phyloP scores from a whole-genome alignment of 2,888 invertebrate genomes.

The Falcaria lacertinaria region DNA sequence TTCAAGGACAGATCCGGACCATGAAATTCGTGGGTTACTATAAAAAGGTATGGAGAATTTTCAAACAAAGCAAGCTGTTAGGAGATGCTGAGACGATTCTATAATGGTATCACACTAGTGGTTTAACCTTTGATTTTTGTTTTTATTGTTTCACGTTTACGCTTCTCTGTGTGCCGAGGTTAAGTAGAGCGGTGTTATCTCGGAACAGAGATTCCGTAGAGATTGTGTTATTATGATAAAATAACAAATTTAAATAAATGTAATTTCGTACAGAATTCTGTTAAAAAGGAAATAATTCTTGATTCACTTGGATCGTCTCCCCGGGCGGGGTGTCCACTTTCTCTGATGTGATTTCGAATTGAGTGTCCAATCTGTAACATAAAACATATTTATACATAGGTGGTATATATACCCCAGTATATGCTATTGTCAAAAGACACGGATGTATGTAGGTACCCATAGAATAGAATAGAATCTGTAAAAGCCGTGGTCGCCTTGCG shows the following conservation, averaged over 20 bases:
- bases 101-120: no score
- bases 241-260: neutral
- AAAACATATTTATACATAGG: no score
- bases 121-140: no score
- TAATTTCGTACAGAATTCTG: neutral
- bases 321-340: conserved; percentile 50
- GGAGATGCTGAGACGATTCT: no score
- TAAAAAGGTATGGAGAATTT: no score
- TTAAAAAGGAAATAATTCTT: conserved; percentile 5
- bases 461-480: no score
- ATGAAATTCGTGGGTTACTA: no score
- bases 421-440: no score
- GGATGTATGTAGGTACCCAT: no score
- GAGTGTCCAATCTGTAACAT: conserved; percentile 55
- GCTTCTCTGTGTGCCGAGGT: conserved; percentile 76
- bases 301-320: conserved; percentile 48
- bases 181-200: conserved; percentile 80
- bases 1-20: conserved; percentile 47
- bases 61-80: no score
- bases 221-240: conserved; percentile 23
- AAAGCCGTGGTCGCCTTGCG: no score
- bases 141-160: conserved; percentile 79
- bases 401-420: no score
- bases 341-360: conserved; percentile 58
- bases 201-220: conserved; percentile 72